phyloP scores from a whole-genome alignment of 2,888 invertebrate genomes.

The Morpho achilles region DNA sequence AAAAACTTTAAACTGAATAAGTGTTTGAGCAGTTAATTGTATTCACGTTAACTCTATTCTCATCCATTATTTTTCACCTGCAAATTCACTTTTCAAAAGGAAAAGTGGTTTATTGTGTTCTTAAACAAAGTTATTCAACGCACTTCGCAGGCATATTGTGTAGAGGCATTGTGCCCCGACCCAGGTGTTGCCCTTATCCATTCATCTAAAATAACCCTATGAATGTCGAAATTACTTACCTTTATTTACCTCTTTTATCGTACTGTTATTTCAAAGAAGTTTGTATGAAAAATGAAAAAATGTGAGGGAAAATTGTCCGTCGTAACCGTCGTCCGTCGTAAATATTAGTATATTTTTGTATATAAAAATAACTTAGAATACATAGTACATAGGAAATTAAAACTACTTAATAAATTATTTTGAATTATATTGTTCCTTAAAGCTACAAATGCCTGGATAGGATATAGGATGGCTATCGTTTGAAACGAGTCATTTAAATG shows the following conservation, averaged over 20 bases:
- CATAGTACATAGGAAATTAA: too few relatives aligned
- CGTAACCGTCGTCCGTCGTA: too few relatives aligned
- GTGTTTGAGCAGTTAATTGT: conserved; percentile 6
- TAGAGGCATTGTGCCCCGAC: conserved; percentile 56
- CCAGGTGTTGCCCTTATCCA: conserved; percentile 62
- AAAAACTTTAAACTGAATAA: background rate
- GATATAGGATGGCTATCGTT: too few relatives aligned
- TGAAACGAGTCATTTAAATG: too few relatives aligned
- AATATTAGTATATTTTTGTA: too few relatives aligned
- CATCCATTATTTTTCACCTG: conserved; percentile 42
- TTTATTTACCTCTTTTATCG: conserved; percentile 50
- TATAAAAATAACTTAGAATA: too few relatives aligned
- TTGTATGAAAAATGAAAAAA: conserved; percentile 33
- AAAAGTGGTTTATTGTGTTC: conserved; percentile 77
- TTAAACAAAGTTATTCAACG: conserved; percentile 76
- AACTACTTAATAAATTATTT: too few relatives aligned
- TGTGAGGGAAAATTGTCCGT: too few relatives aligned
- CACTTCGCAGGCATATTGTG: conserved; percentile 63
- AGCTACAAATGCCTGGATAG: too few relatives aligned
- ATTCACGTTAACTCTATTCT: conserved; percentile 11
- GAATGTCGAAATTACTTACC: conserved; percentile 71
- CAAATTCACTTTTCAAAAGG: conserved; percentile 39
- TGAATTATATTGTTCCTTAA: too few relatives aligned
- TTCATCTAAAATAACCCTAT: conserved; percentile 64
- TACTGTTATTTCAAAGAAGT: conserved; percentile 47